Evolutionary conservation across 2,113 vertebrate genomes (phyloP).

Genomic region (Perca fluviatilis): DNA sequence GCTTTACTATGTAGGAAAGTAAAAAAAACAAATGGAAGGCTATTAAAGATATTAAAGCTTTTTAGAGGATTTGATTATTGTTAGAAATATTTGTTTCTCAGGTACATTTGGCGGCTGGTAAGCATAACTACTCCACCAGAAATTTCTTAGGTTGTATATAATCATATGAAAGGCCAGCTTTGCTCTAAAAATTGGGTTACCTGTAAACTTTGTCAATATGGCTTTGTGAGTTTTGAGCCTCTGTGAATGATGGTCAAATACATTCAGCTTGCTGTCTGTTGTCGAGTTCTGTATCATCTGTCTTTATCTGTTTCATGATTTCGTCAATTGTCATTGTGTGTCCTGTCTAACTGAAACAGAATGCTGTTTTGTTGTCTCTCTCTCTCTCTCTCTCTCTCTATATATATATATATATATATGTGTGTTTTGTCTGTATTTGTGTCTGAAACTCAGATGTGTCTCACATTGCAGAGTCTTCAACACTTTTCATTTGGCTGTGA

Average conservation of each 20-base stretch:
- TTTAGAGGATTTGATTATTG: neutral
- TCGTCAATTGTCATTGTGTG: conserved; percentile 59
- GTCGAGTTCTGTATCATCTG: conserved; percentile 60
- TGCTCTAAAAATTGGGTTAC: neutral
- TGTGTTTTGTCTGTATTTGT: conserved; percentile 72
- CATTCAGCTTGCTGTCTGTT: conserved; percentile 40
- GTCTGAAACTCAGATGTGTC: conserved; percentile 74
- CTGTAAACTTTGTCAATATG: neutral
- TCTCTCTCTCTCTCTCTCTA: conserved; percentile 42
- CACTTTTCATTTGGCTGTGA: conserved; percentile 46
- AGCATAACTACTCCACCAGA: neutral
- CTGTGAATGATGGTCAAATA: conserved; percentile 9
- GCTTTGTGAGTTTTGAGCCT: conserved; percentile 1
- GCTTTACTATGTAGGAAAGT: neutral
- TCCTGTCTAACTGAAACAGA: conserved; percentile 62
- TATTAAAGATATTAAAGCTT: neutral
- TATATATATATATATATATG: neutral
- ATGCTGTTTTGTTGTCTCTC: conserved; percentile 29
- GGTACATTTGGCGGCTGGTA: neutral
- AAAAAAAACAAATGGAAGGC: no score
- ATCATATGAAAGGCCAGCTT: neutral
- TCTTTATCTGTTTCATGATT: conserved; percentile 57
- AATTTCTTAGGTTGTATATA: neutral
- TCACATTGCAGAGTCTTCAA: conserved; percentile 68
- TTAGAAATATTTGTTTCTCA: neutral